A percentile compares a stretch with the other conserved stretches of the same genome.
phyloP scores from a whole-genome alignment of 2,113 vertebrate species.

The Antigone vipio region DNA sequence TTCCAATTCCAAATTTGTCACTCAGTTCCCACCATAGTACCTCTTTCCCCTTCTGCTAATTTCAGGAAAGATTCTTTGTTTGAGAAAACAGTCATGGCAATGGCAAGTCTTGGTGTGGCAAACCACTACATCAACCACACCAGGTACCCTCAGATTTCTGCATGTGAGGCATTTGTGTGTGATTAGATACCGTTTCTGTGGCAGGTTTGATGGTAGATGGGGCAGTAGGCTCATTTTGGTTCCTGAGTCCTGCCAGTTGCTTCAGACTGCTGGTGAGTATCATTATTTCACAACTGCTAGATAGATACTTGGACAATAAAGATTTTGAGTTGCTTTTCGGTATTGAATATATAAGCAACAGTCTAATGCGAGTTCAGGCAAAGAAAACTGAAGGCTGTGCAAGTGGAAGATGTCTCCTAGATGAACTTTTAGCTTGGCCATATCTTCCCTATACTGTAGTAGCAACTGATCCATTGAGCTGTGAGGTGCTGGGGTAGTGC shows the following conservation, averaged over 20 bases:
- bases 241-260: neutral
- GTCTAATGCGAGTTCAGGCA: neutral
- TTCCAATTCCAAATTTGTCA: neutral
- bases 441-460: neutral
- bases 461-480: neutral
- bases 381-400: neutral
- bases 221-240: neutral
- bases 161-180: accelerated
- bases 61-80: neutral
- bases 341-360: neutral
- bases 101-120: neutral
- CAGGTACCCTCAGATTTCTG: neutral
- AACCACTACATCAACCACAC: neutral
- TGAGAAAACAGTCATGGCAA: neutral
- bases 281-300: neutral
- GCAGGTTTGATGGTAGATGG: neutral
- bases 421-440: neutral
- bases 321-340: neutral
- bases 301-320: neutral
- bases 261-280: neutral
- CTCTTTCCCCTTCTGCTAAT: neutral
- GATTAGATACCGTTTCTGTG: neutral
- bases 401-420: neutral
- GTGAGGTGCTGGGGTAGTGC: neutral
- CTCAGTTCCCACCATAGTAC: neutral